These are phyloP conservation scores for Orgyia antiqua DNA, from an alignment of 2,888 invertebrate species.

Conservation along the genomic window DNA sequence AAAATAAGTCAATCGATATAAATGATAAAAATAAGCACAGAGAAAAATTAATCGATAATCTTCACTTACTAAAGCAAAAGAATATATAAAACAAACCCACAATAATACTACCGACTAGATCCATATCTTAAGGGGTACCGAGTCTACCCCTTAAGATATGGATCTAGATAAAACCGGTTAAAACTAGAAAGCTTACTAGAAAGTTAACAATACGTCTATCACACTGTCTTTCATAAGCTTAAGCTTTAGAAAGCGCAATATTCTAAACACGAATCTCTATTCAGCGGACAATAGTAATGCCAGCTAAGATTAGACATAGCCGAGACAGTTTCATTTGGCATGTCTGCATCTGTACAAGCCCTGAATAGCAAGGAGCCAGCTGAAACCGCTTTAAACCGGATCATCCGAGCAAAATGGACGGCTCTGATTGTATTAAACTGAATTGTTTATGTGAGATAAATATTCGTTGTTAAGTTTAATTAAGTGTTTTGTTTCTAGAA, in stretches of 20 bases:
- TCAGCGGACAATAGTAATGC: constrained; percentile 22
- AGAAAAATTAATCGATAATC: too few species aligned
- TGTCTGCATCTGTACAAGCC: constrained; percentile 37
- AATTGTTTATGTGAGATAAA: constrained; percentile 21
- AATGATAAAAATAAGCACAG: too few species aligned
- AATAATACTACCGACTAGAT: too few species aligned
- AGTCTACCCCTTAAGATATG: too few species aligned
- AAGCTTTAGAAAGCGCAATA: constrained; percentile 1
- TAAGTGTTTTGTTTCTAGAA: constrained; percentile 3
- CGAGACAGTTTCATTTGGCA: constrained; percentile 49
- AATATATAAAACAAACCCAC: too few species aligned
- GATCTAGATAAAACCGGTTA: too few species aligned
- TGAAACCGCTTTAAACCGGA: constrained; percentile 33
- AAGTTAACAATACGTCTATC: too few species aligned
- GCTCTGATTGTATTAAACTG: constrained; percentile 31
- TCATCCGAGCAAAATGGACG: constrained; percentile 36
- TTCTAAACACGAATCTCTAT: constrained; percentile 8
- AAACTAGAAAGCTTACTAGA: too few species aligned
- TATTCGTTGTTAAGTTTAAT: constrained; percentile 17
- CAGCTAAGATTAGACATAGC: constrained; percentile 37
- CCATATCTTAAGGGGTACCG: too few species aligned
- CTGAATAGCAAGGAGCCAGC: constrained; percentile 45
- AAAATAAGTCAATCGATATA: too few species aligned
- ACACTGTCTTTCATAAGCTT: too few species aligned
- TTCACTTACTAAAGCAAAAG: too few species aligned